phyloP scores from a whole-genome alignment of 2,888 invertebrate genomes.

The Xanthorhoe spadicearia region DNA sequence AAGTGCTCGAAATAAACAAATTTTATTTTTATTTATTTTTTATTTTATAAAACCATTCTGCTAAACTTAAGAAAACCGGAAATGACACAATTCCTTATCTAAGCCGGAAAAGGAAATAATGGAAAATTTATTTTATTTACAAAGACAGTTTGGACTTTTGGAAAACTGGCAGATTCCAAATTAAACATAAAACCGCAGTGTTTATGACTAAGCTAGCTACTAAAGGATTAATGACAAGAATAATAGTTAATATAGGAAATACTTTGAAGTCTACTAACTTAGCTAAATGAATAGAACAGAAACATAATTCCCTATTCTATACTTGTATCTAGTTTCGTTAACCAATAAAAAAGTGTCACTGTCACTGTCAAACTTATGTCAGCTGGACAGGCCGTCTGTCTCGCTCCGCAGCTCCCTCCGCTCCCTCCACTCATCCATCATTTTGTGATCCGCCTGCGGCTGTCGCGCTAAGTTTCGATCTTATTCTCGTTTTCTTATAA shows the following conservation, averaged over 20 bases:
- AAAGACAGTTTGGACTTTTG: not conserved
- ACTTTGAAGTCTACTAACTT: too few relatives aligned
- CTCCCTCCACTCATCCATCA: not conserved
- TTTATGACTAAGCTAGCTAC: too few relatives aligned
- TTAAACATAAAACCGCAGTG: too few relatives aligned
- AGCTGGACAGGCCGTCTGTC: not conserved
- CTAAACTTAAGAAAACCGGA: not conserved
- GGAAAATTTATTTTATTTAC: not conserved
- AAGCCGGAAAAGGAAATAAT: not conserved
- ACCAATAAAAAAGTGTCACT: not conserved
- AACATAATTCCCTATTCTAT: not conserved
- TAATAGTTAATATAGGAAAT: too few relatives aligned
- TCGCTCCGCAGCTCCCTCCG: not conserved
- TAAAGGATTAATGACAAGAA: too few relatives aligned
- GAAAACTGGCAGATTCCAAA: not conserved
- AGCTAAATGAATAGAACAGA: too few relatives aligned
- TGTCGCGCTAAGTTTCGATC: constrained; percentile 9
- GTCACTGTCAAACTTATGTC: constrained; percentile 2
- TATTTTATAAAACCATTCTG: too few relatives aligned
- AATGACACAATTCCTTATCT: not conserved
- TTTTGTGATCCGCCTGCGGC: constrained; percentile 8
- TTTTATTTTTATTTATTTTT: too few relatives aligned
- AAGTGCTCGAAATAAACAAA: too few relatives aligned
- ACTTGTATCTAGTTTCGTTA: not conserved
- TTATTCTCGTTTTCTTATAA: constrained; percentile 27